Evolutionary conservation across 2,888 invertebrate genomes (phyloP).

Genomic region (Steromphala cineraria): DNA sequence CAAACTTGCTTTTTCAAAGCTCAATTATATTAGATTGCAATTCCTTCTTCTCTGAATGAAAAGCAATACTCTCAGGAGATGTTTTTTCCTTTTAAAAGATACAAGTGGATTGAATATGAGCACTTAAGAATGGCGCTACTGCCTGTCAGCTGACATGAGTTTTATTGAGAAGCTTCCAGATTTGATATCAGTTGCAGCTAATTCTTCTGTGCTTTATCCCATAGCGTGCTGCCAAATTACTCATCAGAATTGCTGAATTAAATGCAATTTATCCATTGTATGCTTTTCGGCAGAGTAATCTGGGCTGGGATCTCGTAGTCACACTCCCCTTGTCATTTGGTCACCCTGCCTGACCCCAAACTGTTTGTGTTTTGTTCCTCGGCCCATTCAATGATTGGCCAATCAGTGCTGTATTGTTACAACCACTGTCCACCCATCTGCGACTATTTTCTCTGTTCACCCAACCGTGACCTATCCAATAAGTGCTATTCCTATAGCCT

Average conservation of each 20-base stretch:
- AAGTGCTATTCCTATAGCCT: background rate
- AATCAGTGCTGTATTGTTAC: background rate
- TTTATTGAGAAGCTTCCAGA: conserved; percentile 4
- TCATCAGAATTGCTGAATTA: conserved; percentile 10
- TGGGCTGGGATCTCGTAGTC: background rate
- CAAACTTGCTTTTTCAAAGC: background rate
- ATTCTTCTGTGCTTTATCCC: background rate
- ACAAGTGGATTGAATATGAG: background rate
- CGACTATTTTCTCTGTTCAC: background rate
- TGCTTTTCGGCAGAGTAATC: conserved; percentile 1
- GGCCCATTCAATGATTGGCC: conserved; percentile 13
- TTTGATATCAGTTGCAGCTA: conserved; percentile 10
- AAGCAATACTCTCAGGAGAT: conserved; percentile 1
- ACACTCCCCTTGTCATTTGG: background rate
- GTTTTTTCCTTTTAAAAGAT: background rate
- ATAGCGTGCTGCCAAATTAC: conserved; percentile 9
- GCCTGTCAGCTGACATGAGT: background rate
- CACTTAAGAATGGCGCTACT: background rate
- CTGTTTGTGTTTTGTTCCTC: conserved; percentile 7
- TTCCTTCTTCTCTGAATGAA: background rate
- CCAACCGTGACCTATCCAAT: background rate
- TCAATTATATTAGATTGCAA: background rate
- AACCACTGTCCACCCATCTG: background rate
- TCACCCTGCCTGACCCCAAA: background rate
- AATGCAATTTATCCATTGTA: conserved; percentile 9